Evolutionary conservation across 2,113 vertebrate genomes (phyloP).

Genomic region (Entomyzon cyanotis): DNA sequence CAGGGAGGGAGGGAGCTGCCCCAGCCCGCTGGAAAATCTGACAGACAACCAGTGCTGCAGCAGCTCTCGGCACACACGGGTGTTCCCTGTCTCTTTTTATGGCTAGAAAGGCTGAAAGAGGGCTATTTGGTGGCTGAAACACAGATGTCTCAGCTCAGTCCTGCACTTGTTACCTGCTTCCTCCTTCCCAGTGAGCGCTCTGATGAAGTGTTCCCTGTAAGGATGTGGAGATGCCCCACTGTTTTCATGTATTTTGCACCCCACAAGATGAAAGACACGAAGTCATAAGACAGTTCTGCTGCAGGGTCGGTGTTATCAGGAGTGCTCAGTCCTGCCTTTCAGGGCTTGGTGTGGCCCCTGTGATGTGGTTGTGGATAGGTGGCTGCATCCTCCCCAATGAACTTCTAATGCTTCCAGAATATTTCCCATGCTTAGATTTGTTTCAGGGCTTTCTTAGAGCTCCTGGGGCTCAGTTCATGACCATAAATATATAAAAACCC

Average conservation of each 20-base stretch:
- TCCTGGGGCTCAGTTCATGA: not conserved
- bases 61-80: rapidly evolving
- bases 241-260: not conserved
- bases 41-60: not conserved
- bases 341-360: not conserved
- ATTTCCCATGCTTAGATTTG: not conserved
- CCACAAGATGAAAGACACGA: not conserved
- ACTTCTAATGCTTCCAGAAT: not conserved
- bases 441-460: not conserved
- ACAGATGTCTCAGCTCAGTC: not conserved
- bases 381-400: not conserved
- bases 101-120: not conserved
- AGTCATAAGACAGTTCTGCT: not conserved
- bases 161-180: not conserved
- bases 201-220: not conserved
- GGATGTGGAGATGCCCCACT: not conserved
- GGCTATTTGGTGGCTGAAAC: not conserved
- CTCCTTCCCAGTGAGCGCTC: not conserved
- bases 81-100: not conserved
- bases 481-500: not conserved
- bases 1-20: not conserved
- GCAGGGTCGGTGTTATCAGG: not conserved
- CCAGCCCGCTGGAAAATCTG: not conserved
- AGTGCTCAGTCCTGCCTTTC: not conserved
- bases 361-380: not conserved